Evolutionary conservation across 2,888 invertebrate genomes (phyloP).

Genomic region (Agrochola circellaris): DNA sequence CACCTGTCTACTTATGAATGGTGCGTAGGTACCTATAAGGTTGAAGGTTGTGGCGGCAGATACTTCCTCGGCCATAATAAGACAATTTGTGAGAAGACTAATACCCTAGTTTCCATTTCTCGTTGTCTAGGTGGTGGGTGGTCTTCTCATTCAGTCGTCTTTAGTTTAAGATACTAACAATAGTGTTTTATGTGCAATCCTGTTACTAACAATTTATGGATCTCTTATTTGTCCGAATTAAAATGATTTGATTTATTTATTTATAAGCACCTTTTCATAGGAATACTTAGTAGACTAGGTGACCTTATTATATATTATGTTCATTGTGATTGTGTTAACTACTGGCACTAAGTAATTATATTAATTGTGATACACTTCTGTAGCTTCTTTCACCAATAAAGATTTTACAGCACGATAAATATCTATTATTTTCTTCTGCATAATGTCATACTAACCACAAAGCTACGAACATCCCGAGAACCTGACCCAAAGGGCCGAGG

Average conservation of each 20-base stretch:
- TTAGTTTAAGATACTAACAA: no score
- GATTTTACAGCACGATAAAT: neutral
- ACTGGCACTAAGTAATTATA: neutral
- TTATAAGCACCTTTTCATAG: neutral
- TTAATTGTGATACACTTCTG: conserved; percentile 4
- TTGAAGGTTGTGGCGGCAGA: no score
- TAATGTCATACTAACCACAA: neutral
- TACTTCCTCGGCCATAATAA: no score
- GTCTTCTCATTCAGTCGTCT: no score
- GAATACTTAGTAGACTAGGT: neutral
- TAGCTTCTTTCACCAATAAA: conserved; percentile 25
- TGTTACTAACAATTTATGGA: no score
- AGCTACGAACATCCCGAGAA: neutral
- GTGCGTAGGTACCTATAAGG: no score
- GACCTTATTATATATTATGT: neutral
- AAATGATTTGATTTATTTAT: no score
- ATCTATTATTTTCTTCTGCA: neutral
- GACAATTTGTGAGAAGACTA: no score
- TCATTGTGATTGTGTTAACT: neutral
- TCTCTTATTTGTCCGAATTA: no score
- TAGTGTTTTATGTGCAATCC: no score
- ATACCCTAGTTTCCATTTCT: no score
- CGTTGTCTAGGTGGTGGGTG: no score
- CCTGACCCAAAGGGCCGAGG: neutral
- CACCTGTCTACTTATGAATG: conserved; percentile 29